Conservation (phyloP, 2,797 vertebrate genomes). For the Ispidina picta region DNA sequence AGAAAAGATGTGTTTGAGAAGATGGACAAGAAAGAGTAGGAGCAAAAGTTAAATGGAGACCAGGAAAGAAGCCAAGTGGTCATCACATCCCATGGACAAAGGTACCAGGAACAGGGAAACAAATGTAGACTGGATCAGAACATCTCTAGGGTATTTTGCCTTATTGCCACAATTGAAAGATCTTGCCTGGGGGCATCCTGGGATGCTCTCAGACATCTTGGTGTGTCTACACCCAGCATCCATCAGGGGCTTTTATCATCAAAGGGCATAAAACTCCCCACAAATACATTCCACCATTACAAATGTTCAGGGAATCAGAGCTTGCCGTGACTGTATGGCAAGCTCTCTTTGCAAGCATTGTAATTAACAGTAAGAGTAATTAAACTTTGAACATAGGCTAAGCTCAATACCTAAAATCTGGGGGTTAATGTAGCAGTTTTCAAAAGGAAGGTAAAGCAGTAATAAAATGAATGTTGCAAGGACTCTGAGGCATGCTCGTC, state of each 20-base stretch:
- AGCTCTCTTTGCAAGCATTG: neutral
- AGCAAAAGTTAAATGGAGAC: neutral
- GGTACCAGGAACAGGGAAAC: neutral
- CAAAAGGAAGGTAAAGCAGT: conserved; percentile 29
- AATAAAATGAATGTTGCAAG: neutral
- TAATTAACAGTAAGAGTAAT: conserved; percentile 24
- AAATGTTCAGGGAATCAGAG: neutral
- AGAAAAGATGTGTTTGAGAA: neutral
- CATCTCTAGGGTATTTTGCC: neutral
- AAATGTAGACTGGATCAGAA: too few species aligned
- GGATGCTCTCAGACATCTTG: neutral
- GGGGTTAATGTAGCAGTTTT: conserved; percentile 29
- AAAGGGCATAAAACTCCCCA: neutral
- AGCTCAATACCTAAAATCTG: conserved; percentile 2
- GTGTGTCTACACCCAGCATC: neutral
- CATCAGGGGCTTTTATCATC: neutral
- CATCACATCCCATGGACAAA: neutral
- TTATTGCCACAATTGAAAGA: neutral
- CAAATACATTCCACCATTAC: neutral
- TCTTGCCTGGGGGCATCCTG: neutral
- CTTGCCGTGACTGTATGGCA: neutral
- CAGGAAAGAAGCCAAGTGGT: neutral
- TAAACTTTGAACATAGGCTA: conserved; percentile 1
- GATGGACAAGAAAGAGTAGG: neutral
- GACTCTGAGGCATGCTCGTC: neutral